A percentile compares a stretch with the other conserved stretches of the same genome.
These are phyloP conservation scores for Palythoa grandiflora DNA, from an alignment of 92 coral and sea anemone genomes.

Conservation along the genomic window DNA sequence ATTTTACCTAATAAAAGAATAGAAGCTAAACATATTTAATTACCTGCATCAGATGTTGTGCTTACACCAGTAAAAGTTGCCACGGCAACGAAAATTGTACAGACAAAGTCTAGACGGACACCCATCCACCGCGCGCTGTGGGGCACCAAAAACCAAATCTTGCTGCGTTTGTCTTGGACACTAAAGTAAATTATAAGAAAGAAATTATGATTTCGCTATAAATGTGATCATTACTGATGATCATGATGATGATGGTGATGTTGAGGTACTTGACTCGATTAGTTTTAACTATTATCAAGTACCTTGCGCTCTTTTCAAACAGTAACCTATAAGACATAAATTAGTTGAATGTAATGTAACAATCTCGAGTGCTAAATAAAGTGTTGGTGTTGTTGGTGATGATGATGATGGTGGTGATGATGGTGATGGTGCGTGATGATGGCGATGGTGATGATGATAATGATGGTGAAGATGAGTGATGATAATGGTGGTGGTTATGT, in stretches of 20 bases:
- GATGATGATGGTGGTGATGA: no score
- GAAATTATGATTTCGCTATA: background rate
- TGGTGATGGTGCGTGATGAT: no score
- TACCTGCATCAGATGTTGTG: constrained; percentile 89
- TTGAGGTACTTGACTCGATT: no score
- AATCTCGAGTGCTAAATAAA: no score
- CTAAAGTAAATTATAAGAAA: constrained; percentile 37
- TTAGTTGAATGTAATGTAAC: no score
- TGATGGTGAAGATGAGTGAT: background rate
- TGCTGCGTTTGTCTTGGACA: constrained; percentile 89
- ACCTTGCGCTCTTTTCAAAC: no score
- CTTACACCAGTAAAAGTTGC: constrained; percentile 89
- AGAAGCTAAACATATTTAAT: background rate
- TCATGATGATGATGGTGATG: no score
- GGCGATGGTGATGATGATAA: no score
- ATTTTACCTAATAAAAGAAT: background rate
- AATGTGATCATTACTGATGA: no score
- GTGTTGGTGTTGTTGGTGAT: no score
- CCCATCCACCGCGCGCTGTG: constrained; percentile 98
- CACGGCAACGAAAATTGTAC: constrained; percentile 85
- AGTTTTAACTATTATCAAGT: background rate
- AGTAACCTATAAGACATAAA: no score
- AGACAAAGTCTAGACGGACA: constrained; percentile 89
- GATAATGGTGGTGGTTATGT: no score
- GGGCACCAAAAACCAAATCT: constrained; percentile 93